Conservation (phyloP, 2,888 invertebrate genomes). For the Apocheima hispidaria region DNA sequence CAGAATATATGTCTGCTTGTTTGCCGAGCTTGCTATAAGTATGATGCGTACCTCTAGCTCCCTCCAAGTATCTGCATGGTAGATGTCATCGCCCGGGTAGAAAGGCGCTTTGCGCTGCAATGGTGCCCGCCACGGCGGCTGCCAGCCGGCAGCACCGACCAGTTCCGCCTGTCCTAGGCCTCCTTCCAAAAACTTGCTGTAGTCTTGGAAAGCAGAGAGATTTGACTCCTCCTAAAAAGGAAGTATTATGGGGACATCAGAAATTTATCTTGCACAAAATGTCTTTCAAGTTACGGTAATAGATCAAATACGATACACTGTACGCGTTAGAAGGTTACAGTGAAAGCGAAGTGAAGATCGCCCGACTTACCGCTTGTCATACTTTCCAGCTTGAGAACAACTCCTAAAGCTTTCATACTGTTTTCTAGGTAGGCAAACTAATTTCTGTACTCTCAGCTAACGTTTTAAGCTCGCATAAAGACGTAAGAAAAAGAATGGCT, state of each 20-base stretch:
- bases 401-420: no score
- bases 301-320: no score
- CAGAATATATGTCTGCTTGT: no score
- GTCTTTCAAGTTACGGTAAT: no score
- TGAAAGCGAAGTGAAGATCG: no score
- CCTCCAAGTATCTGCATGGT: slow-evolving; percentile 82
- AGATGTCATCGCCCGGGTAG: slow-evolving; percentile 83
- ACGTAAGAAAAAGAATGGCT: not conserved
- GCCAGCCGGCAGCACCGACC: slow-evolving; percentile 82
- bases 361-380: no score
- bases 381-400: not conserved
- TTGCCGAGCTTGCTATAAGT: not conserved
- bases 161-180: slow-evolving; percentile 85
- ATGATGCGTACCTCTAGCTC: slow-evolving; percentile 71
- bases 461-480: no score
- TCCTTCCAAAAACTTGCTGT: slow-evolving; percentile 84
- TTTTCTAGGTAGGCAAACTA: no score
- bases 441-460: no score
- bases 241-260: not conserved
- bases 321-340: not conserved
- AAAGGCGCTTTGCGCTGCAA: slow-evolving; percentile 86
- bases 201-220: slow-evolving; percentile 83
- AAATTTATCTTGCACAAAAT: not conserved
- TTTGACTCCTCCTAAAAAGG: slow-evolving; percentile 76
- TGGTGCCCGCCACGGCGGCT: slow-evolving; percentile 86